phyloP scores from a whole-genome alignment of 1,140 invertebrate genomes.

The Latrodectus geometricus region DNA sequence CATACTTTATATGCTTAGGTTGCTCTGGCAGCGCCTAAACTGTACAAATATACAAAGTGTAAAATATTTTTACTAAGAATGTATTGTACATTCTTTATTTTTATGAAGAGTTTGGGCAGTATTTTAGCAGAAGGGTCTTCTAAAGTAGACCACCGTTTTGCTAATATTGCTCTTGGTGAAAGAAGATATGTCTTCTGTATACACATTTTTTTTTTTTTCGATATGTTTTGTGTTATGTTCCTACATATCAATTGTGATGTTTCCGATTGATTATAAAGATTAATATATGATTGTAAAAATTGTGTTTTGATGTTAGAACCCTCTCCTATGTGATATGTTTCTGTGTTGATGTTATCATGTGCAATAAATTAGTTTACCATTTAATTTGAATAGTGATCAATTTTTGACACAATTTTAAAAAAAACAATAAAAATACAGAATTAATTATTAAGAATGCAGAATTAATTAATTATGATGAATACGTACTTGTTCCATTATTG shows the following conservation, averaged over 20 bases:
- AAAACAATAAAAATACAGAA: too few relatives aligned
- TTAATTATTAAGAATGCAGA: too few relatives aligned
- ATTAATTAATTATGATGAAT: too few relatives aligned
- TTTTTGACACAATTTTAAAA: too few relatives aligned
- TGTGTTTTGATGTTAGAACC: slow-evolving; percentile 15
- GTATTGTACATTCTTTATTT: slow-evolving; percentile 28
- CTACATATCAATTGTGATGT: slow-evolving; percentile 17
- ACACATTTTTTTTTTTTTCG: slow-evolving; percentile 33
- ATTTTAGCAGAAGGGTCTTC: background rate
- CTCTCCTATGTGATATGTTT: slow-evolving; percentile 36
- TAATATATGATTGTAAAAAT: background rate
- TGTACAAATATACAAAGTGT: slow-evolving; percentile 54
- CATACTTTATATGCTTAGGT: slow-evolving; percentile 10
- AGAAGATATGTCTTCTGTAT: slow-evolving; percentile 39
- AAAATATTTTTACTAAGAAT: slow-evolving; percentile 52
- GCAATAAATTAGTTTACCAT: slow-evolving; percentile 44
- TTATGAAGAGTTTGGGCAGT: slow-evolving; percentile 39
- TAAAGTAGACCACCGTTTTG: background rate
- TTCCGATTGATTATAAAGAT: slow-evolving; percentile 19
- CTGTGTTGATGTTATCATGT: slow-evolving; percentile 20
- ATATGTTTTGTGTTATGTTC: slow-evolving; percentile 34
- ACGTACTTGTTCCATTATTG: too few relatives aligned
- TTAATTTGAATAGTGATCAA: too few relatives aligned
- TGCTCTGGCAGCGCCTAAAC: slow-evolving; percentile 41
- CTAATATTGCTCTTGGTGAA: background rate